phyloP scores from a whole-genome alignment of 2,888 invertebrate species.

The Ophion ventricosus region DNA sequence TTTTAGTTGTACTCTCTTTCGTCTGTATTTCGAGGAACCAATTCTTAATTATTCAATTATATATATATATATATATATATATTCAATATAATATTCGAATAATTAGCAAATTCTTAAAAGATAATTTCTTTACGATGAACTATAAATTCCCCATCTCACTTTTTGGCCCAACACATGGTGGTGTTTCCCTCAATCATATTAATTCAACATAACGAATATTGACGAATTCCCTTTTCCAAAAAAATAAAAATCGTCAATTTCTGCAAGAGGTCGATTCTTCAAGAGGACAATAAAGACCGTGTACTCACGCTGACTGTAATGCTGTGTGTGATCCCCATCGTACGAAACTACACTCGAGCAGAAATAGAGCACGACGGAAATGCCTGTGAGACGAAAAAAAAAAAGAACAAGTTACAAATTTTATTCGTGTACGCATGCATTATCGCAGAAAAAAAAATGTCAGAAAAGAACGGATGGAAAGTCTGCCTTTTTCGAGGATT shows the following conservation, averaged over 20 bases:
- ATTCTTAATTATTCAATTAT: no score
- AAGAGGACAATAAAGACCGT: background rate
- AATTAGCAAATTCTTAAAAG: no score
- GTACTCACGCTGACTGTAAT: conserved; percentile 77
- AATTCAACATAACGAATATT: background rate
- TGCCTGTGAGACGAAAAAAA: conserved; percentile 72
- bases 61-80: no score
- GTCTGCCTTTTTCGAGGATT: background rate
- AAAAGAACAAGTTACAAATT: conserved; percentile 14
- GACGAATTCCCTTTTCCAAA: background rate
- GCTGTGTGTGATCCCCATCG: conserved; percentile 74
- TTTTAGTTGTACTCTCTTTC: no score
- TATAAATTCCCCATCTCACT: background rate
- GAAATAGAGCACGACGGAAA: conserved; percentile 76
- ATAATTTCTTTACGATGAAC: background rate
- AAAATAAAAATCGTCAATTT: background rate
- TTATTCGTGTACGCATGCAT: background rate
- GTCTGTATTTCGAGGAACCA: no score
- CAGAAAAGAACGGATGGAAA: background rate
- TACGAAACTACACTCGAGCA: conserved; percentile 72
- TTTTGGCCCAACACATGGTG: background rate
- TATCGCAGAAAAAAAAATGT: background rate
- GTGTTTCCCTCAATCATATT: background rate
- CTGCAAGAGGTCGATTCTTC: background rate
- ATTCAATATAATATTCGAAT: no score